Conservation (phyloP, 1,140 invertebrate species). For the Drosophila sp. region DNA sequence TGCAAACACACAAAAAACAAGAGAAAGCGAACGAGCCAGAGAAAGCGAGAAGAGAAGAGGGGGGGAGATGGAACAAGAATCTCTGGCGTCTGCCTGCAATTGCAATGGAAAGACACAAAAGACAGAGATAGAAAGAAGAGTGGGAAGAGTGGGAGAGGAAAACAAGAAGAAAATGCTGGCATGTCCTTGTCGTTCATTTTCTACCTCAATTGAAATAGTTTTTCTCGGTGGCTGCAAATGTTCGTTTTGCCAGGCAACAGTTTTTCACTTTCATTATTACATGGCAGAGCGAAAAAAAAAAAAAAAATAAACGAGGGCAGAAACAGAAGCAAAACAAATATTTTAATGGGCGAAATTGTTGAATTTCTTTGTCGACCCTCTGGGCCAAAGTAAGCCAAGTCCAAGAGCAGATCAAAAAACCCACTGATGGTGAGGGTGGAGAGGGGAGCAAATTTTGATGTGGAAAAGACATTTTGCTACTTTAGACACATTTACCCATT, state of each 20-base stretch:
- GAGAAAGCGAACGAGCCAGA: constrained; percentile 34
- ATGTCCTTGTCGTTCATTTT: constrained; percentile 78
- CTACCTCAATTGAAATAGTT: constrained; percentile 81
- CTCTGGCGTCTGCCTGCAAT: constrained; percentile 56
- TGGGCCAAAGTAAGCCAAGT: constrained; percentile 56
- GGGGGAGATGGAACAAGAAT: constrained; percentile 40
- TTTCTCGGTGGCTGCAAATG: constrained; percentile 49
- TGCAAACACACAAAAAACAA: constrained; percentile 61
- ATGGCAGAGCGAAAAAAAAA: constrained; percentile 13
- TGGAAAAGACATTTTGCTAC: constrained; percentile 15
- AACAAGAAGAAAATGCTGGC: constrained; percentile 61
- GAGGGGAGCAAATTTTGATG: constrained; percentile 18
- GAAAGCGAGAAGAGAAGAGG: constrained; percentile 16
- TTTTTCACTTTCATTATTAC: constrained; percentile 77
- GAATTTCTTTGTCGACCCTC: not conserved
- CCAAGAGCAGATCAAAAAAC: constrained; percentile 42
- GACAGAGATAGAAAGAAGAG: constrained; percentile 31
- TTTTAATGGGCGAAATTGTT: constrained; percentile 15
- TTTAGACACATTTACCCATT: constrained; percentile 53
- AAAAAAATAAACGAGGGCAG: constrained; percentile 29
- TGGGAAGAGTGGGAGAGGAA: constrained; percentile 12
- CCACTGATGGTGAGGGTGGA: not conserved
- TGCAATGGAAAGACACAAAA: constrained; percentile 48
- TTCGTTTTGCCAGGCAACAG: constrained; percentile 52
- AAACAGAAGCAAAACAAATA: not conserved